Conservation (phyloP, 2,797 vertebrate species). For the Percopsis omiscomaycus region DNA sequence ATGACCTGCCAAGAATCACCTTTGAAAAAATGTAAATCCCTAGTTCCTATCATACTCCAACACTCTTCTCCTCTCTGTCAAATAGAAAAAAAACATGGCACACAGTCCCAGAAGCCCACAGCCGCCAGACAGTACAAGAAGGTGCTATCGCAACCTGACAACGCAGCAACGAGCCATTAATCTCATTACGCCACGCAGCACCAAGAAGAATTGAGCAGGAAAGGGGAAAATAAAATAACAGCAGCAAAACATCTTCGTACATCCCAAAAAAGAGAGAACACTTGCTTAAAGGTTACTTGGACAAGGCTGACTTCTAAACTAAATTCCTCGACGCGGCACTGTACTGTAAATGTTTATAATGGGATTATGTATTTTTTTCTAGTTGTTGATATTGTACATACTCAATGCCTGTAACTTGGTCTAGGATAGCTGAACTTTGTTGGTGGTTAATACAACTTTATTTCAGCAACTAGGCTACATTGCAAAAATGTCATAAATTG, state of each 20-base stretch:
- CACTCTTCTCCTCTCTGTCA: slow-evolving; percentile 34
- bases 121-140: slow-evolving; percentile 21
- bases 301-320: no score
- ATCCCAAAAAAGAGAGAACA: not conserved
- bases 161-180: slow-evolving; percentile 29
- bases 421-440: no score
- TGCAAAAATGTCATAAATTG: no score
- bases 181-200: slow-evolving; percentile 27
- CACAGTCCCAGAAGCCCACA: slow-evolving; percentile 14
- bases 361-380: no score
- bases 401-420: no score
- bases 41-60: slow-evolving; percentile 41
- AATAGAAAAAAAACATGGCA: slow-evolving; percentile 4
- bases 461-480: no score
- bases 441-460: no score
- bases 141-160: slow-evolving; percentile 11
- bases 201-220: not conserved
- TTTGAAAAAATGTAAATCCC: slow-evolving; percentile 60
- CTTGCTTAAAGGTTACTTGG: no score
- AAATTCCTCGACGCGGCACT: no score
- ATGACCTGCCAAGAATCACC: slow-evolving; percentile 46
- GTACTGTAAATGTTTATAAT: no score
- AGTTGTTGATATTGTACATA: no score
- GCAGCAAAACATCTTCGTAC: not conserved
- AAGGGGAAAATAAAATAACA: slow-evolving; percentile 2